Percentiles rank a stretch among this genome's conserved stretches.
Evolutionary conservation across 2,797 vertebrate genomes (phyloP).

Genomic region (Coranthus polyacanthus): DNA sequence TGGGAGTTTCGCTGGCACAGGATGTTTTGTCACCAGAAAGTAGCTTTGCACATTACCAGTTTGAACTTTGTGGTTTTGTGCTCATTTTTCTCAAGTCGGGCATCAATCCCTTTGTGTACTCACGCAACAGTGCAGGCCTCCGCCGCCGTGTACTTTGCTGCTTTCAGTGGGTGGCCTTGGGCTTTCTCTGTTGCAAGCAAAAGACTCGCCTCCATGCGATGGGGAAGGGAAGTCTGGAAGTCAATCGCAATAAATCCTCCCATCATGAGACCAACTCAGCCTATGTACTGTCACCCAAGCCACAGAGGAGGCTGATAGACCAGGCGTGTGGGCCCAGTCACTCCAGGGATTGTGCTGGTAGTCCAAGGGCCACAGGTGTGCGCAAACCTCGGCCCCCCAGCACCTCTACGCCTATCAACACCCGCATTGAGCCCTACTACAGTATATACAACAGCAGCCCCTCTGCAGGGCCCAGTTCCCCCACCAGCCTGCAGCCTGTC

Average conservation of each 20-base stretch:
- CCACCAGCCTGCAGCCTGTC: constrained; percentile 87
- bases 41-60: constrained; percentile 93
- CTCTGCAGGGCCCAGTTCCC: constrained; percentile 88
- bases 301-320: constrained; percentile 92
- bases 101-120: constrained; percentile 98
- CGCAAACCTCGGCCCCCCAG: constrained; percentile 90
- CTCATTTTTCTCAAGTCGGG: constrained; percentile 97
- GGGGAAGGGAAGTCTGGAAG: constrained; percentile 94
- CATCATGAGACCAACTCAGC: constrained; percentile 98
- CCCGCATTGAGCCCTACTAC: constrained; percentile 96
- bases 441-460: constrained; percentile 97
- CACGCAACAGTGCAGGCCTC: constrained; percentile 94
- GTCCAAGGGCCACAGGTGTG: constrained; percentile 85
- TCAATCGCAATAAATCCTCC: constrained; percentile 97
- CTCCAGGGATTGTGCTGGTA: constrained; percentile 91
- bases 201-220: constrained; percentile 94
- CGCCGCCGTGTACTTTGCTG: constrained; percentile 92
- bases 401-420: constrained; percentile 95
- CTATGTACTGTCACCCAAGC: constrained; percentile 94
- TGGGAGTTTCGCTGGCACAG: constrained; percentile 92
- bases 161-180: constrained; percentile 87
- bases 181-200: constrained; percentile 91
- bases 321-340: constrained; percentile 94
- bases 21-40: constrained; percentile 87
- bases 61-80: constrained; percentile 95